A percentile compares a stretch with the other conserved stretches of the same genome.
phyloP scores from a whole-genome alignment of 2,797 vertebrate species.

The Antennarius maculatus region DNA sequence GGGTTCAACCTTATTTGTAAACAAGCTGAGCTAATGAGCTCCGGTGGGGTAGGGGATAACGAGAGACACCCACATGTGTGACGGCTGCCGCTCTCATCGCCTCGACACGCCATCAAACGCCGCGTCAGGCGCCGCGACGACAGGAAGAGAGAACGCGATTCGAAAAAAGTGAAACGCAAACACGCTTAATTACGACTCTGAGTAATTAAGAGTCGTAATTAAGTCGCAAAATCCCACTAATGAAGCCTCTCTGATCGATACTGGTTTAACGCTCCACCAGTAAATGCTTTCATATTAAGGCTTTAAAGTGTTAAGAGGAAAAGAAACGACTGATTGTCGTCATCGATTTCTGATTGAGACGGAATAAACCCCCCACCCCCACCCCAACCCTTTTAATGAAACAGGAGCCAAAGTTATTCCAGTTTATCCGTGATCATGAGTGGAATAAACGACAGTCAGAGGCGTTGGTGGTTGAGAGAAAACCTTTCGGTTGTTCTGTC shows the following conservation, averaged over 20 bases:
- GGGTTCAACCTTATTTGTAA: conserved; percentile 61
- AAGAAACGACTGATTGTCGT: conserved; percentile 28
- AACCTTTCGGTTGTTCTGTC: no score
- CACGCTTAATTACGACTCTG: conserved; percentile 2
- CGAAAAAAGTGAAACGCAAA: no score
- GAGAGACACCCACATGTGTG: conserved; percentile 61
- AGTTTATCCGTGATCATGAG: no score
- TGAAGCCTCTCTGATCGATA: conserved; percentile 46
- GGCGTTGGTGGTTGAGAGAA: no score
- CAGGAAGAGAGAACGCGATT: no score
- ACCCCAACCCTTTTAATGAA: no score
- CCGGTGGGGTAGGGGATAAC: conserved; percentile 66
- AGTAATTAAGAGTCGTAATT: conserved; percentile 8
- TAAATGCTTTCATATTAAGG: conserved; percentile 32
- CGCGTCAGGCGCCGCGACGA: no score
- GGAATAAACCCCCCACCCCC: no score
- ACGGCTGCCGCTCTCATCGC: conserved; percentile 34
- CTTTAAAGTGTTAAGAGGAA: conserved; percentile 32
- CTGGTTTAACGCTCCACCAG: conserved; percentile 37
- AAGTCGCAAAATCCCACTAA: conserved; percentile 14
- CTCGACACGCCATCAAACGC: no score
- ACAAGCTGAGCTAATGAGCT: conserved; percentile 75
- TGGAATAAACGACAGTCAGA: no score
- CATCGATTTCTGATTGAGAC: conserved; percentile 38
- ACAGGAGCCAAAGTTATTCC: no score